Base-by-base conservation (phyloP, 1,140 invertebrate species). In the Diorhabda elongata region DNA sequence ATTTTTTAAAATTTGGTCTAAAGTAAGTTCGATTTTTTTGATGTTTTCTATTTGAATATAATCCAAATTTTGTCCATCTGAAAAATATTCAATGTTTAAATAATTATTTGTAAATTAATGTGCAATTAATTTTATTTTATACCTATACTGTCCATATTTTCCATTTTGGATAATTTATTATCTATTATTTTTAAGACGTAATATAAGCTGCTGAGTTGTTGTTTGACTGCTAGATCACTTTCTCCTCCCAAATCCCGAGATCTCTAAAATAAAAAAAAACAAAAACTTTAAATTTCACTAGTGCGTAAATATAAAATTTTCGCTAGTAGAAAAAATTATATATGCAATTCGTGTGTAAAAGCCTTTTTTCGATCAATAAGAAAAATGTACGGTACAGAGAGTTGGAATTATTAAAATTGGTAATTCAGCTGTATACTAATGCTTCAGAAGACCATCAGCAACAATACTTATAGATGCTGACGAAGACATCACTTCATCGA, bases 171-270 rank as follows among this genome's bases (percentile, higher is more conserved):
- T 44, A 91, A 85, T 72, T 88, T 82, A 59, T 84, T 85, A 69
- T 93, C 89, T 67, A 93, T 87, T 59, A 94, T 85, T 77, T 90
- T 90, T 65, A 89, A 86, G 2, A 97, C 86, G 83, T 93, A 97
- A 64, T 89, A 83, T 56, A 97, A 83, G 79, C 93, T 96, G 58
- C 91, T 93, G n/a, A 97, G 79, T 79, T 96, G 94, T 73, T 95
- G 93, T 77, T 96, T 94, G 44, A 96, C 90, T 45, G 88, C 85
- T 44, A 91, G 80, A 79, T 95, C 92, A 82, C 92, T 91, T 72
- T 92, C 91, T 4, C 92, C 91, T 2, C 92, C 93, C 43, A 88
- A 90, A 81, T 96, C 94, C 78, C 88, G 87, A 3, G 93, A 94
- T 78, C 93, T 86, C 86, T 91, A 78, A 79, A 75, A 75, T 58